Percentiles rank a stretch among this genome's conserved stretches.
Conservation (phyloP, 2,113 vertebrate genomes). For the Oreochromis spilurus region DNA sequence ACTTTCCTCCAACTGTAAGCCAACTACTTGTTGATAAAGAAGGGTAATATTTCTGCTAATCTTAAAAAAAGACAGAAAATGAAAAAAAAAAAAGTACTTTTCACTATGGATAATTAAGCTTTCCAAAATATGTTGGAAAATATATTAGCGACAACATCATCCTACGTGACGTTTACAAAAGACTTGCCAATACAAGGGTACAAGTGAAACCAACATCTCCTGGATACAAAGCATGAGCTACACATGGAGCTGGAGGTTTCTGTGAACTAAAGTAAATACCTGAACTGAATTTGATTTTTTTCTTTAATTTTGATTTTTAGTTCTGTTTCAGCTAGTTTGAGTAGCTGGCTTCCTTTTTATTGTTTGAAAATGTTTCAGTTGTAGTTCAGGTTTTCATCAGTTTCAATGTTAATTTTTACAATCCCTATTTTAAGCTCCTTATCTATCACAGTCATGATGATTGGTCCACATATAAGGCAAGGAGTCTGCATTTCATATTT, state of each 20-base stretch:
- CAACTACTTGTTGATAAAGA: background rate
- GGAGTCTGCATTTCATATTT: background rate
- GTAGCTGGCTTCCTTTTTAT: background rate
- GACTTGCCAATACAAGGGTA: background rate
- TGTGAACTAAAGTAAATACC: background rate
- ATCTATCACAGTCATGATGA: background rate
- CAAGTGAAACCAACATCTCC: background rate
- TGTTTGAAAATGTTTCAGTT: background rate
- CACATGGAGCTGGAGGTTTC: background rate
- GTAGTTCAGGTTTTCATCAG: background rate
- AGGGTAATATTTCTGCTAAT: background rate
- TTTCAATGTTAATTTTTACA: background rate
- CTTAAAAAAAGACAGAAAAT: no score
- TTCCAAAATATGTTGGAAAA: background rate
- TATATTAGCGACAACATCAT: background rate
- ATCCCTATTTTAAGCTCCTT: background rate
- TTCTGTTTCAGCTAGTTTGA: background rate
- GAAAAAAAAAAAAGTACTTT: background rate
- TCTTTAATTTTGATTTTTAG: background rate
- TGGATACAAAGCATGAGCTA: background rate
- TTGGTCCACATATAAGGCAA: background rate
- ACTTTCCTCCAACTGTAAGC: background rate
- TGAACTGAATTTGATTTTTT: fast-evolving
- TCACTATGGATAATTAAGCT: background rate
- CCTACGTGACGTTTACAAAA: background rate